Evolutionary conservation across 2,888 invertebrate species (phyloP).

Genomic region (Cybosia mesomella): DNA sequence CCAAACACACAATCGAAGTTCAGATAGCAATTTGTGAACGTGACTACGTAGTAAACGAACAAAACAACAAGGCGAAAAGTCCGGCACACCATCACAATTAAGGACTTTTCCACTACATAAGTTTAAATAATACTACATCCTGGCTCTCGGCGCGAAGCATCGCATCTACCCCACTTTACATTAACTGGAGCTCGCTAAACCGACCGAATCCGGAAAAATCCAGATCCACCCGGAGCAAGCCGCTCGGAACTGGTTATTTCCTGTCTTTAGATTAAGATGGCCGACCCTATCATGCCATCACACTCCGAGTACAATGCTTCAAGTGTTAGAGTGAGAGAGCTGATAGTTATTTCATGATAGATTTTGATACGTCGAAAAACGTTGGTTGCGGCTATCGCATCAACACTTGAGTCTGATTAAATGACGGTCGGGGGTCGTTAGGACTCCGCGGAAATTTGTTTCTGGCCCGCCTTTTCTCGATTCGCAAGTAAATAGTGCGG

Average conservation of each 20-base stretch:
- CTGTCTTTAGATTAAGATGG: slow-evolving; percentile 69
- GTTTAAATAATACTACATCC: slow-evolving; percentile 45
- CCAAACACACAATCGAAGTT: slow-evolving; percentile 32
- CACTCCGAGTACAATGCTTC: slow-evolving; percentile 31
- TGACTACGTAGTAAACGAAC: slow-evolving; percentile 21
- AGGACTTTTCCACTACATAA: slow-evolving; percentile 67
- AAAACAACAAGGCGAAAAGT: slow-evolving; percentile 39
- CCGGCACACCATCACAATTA: slow-evolving; percentile 48
- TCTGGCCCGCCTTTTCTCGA: slow-evolving; percentile 65
- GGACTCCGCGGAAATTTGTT: slow-evolving; percentile 62
- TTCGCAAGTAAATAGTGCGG: slow-evolving; percentile 59
- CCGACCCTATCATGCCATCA: slow-evolving; percentile 50
- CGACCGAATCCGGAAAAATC: slow-evolving; percentile 71
- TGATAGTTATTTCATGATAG: slow-evolving; percentile 63
- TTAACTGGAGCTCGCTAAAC: slow-evolving; percentile 56
- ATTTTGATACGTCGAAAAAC: slow-evolving; percentile 64
- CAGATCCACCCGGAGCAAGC: slow-evolving; percentile 65
- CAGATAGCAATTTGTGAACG: slow-evolving; percentile 20
- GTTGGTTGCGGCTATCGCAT: slow-evolving; percentile 66
- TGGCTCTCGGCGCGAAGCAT: slow-evolving; percentile 51
- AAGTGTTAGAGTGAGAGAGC: slow-evolving; percentile 49
- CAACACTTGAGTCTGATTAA: slow-evolving; percentile 80
- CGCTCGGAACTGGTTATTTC: slow-evolving; percentile 74
- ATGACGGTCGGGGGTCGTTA: slow-evolving; percentile 74
- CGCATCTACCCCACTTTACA: slow-evolving; percentile 53